Evolutionary conservation across 1,140 invertebrate genomes (phyloP).

Genomic region (Ceratina japonica): DNA sequence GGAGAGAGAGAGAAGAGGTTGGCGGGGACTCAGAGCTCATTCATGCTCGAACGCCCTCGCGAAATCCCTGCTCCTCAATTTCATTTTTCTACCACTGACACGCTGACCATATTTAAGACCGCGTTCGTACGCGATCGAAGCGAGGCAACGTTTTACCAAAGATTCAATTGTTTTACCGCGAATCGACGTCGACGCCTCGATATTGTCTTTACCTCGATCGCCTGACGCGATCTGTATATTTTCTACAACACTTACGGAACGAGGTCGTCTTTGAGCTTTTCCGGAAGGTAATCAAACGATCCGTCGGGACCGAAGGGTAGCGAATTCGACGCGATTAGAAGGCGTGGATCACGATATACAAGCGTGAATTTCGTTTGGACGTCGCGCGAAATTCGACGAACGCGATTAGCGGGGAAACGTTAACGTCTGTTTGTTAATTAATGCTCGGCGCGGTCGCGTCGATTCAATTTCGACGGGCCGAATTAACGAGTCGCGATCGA

Average conservation of each 20-base stretch:
- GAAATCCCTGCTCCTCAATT: slow-evolving; percentile 23
- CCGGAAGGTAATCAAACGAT: no score
- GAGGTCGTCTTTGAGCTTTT: no score
- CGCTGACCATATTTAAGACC: no score
- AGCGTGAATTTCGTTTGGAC: slow-evolving; percentile 4
- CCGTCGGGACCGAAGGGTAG: no score
- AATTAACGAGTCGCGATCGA: slow-evolving; percentile 59
- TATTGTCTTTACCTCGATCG: no score
- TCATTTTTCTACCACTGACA: no score
- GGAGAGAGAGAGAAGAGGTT: slow-evolving; percentile 3
- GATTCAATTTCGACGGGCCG: slow-evolving; percentile 64
- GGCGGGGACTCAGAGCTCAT: slow-evolving; percentile 72
- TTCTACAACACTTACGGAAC: no score
- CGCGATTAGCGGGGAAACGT: slow-evolving; percentile 53
- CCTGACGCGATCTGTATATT: no score
- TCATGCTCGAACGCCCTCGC: slow-evolving; percentile 75
- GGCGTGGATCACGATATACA: neutral
- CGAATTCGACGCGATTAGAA: neutral
- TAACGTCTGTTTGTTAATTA: slow-evolving; percentile 65
- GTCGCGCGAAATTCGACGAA: slow-evolving; percentile 10
- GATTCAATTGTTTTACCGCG: no score
- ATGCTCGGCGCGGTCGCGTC: slow-evolving; percentile 42
- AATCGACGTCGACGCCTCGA: no score
- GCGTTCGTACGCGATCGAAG: no score
- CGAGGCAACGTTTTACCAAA: no score